Conservation (phyloP, 2,888 invertebrate species). For the Idaea biselata region DNA sequence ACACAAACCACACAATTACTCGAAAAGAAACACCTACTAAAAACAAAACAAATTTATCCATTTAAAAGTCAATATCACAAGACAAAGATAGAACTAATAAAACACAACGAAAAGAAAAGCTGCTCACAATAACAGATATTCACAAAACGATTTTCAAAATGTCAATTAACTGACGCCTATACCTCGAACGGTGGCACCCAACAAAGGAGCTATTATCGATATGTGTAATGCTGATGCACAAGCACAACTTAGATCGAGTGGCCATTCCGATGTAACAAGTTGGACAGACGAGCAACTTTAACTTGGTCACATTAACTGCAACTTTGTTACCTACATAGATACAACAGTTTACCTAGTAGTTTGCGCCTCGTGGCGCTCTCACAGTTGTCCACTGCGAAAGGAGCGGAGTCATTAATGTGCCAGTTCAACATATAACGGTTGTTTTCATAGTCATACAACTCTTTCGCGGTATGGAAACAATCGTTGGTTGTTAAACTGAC, state of each 20-base stretch:
- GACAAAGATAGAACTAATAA: constrained; percentile 10
- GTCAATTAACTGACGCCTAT: constrained; percentile 31
- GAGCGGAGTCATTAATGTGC: too few species aligned
- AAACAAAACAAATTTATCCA: background rate
- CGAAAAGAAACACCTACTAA: too few species aligned
- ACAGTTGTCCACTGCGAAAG: too few species aligned
- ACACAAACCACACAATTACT: background rate
- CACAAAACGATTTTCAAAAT: constrained; percentile 18
- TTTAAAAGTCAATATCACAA: constrained; percentile 9
- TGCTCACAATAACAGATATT: constrained; percentile 12
- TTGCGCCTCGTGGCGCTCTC: background rate
- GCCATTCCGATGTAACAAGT: constrained; percentile 47
- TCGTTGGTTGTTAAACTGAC: too few species aligned
- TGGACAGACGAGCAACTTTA: constrained; percentile 40
- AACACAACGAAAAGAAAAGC: background rate
- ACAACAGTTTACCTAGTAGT: too few species aligned
- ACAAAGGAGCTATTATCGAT: constrained; percentile 65
- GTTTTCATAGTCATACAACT: too few species aligned
- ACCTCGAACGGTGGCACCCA: constrained; percentile 38
- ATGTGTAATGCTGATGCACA: constrained; percentile 47
- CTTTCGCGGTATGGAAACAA: too few species aligned
- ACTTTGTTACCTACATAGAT: too few species aligned
- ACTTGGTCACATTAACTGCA: too few species aligned
- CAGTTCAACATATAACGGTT: too few species aligned
- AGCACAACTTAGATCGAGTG: constrained; percentile 59